phyloP scores from a whole-genome alignment of 2,797 vertebrate genomes.

The Intellagama lesueurii region DNA sequence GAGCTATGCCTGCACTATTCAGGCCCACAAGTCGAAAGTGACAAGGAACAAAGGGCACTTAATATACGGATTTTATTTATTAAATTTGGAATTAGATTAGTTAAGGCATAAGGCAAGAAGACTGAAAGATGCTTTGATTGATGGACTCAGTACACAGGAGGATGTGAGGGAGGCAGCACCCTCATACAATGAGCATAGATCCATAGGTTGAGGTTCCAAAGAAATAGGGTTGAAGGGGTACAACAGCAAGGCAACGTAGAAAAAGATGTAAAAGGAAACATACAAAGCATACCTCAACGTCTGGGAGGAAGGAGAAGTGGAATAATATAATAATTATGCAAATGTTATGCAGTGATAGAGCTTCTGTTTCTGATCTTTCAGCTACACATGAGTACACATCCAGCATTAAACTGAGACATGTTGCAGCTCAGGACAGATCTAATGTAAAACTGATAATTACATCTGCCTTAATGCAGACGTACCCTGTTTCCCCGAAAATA shows the following conservation, averaged over 20 bases:
- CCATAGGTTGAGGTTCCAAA: background rate
- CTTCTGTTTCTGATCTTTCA: background rate
- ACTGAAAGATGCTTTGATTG: background rate
- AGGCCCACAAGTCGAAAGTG: background rate
- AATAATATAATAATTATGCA: background rate
- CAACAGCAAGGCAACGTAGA: background rate
- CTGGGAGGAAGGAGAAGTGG: background rate
- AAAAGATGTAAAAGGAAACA: background rate
- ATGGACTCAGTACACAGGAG: background rate
- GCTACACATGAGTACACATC: background rate
- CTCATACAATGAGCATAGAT: background rate
- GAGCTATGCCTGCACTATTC: background rate
- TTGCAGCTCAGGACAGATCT: background rate
- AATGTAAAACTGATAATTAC: background rate
- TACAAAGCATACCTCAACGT: background rate
- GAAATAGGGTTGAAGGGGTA: background rate
- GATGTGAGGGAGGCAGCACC: background rate
- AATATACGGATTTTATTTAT: background rate
- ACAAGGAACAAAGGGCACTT: background rate
- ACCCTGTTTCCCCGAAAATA: too few relatives aligned
- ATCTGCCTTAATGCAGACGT: background rate
- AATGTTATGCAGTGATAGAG: background rate
- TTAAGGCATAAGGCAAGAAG: background rate
- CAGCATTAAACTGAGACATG: background rate
- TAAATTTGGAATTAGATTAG: background rate